Evolutionary conservation across 2,888 invertebrate species (phyloP), one percentile per base, ranked within the genome.

Genomic region (Sialis fuliginosa): DNA sequence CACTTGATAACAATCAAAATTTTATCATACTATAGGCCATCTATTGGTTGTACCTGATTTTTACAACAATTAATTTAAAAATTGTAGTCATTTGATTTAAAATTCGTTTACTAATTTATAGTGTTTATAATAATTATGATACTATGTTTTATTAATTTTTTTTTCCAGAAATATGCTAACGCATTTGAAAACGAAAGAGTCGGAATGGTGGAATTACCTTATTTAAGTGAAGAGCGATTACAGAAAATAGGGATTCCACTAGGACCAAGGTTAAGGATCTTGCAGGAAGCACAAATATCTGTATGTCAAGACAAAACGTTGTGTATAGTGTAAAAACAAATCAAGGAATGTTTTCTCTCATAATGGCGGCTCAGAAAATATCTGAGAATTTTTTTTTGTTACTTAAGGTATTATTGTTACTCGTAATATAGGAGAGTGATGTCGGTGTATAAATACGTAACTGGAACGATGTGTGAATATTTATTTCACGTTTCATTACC

Each of bases 181-280:
- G 72, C 84, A 43, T 79, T 92, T 52, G 88, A 90, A 59, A 80
- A 80, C 53, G 90, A 91, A 65, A 81, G 83, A 58, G 81, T 88
- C 0, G 90, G 90, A 6, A 86, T 92, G 68, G 83, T 90, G 33
- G 92, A 92, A 62, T 68, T 92, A 49, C 91, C 91, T 1, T 91
- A 90, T 68, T 71, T 92, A 53, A 88, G 84, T 1, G 92, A 92
- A 61, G 90, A 91, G 55, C 74, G 86, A 48, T 70, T 92, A 5
- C 79, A 88, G 54, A 88, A 87, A 49, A 76, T 92, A 60, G 90
- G 91, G 1, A 81, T 92, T n/a, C 91, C 92, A 0, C 69, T 92
- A 56, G 92, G 91, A 7, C 91, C 92, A 2, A 66, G 91, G 52
- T 72, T 90, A 58, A 73, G 91, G 57, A 91, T 92, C 56, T 70